Base-by-base conservation (phyloP, 2,113 vertebrate species). In the Trinectes maculatus region DNA sequence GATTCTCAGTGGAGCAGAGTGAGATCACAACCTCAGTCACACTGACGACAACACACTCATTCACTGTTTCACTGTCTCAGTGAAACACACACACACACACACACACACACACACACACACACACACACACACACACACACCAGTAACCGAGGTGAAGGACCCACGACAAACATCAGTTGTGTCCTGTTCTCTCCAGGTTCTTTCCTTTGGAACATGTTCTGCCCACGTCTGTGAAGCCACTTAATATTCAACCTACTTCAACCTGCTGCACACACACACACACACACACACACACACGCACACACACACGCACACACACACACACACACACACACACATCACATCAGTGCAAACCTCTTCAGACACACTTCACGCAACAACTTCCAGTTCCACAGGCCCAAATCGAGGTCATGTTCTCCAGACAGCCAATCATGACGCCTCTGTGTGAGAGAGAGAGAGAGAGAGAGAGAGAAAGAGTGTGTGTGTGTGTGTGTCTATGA, bases 181-280 rank as follows among this genome's bases (percentile, higher is more conserved):
- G 77, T 63, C 43, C 13, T 70, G 58, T 28, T 22, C 55, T 74
- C 48, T 61, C 39, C 3, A 55, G 79, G 65, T 85, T 80, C 68
- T 83, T 89, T 75, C 59, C 6, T 75, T 76, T 72, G 77, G 77
- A 86, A 81, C 79, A 70, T 74, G 85, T 76, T 82, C 73, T 57
- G 53, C 79, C 73, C 63, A 46, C 66, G 82, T 82, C 84, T 64
- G 71, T 49, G 78, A 85, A 82, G 37, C 54, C 56, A 70, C 78
- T 84, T 75, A 88, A 86, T 76, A 85, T 82, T 84, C 85, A 85
- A 59, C 85, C 78, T 78, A 83, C 78, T 85, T 87, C 80, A 82
- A 40, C 3, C 62, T 44, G 56, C 46, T 42, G 2, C 37, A 44
- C 40, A n/a, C 47, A 33, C 71, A 33, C 49, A 37, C 26, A 36